Conservation (phyloP, 2,888 invertebrate species). For the Lasioglossum zephyrum region DNA sequence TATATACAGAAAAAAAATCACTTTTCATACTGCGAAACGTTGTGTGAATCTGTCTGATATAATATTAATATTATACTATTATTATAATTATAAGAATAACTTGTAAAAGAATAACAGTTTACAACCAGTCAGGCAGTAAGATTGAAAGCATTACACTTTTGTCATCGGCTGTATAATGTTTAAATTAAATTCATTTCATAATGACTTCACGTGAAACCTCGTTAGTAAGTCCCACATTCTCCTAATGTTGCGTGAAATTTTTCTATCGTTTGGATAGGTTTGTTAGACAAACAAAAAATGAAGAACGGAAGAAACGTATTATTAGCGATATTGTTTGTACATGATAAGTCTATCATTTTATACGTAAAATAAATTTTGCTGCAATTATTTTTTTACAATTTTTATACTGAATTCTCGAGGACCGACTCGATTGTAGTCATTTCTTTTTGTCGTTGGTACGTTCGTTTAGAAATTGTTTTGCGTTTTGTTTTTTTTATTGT, state of each 20-base stretch:
- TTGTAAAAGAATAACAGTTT: slow-evolving; percentile 82
- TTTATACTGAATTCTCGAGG: slow-evolving; percentile 31
- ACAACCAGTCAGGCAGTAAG: slow-evolving; percentile 79
- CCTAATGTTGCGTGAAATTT: slow-evolving; percentile 44
- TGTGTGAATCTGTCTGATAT: slow-evolving; percentile 82
- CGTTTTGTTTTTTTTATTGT: slow-evolving; percentile 12
- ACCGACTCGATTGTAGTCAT: slow-evolving; percentile 3
- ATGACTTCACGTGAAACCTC: slow-evolving; percentile 70
- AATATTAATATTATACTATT: slow-evolving; percentile 83
- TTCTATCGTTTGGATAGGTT: slow-evolving; percentile 41
- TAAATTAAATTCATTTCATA: slow-evolving; percentile 83
- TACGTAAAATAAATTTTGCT: slow-evolving; percentile 56
- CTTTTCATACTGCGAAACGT: slow-evolving; percentile 81
- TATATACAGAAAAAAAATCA: slow-evolving; percentile 66
- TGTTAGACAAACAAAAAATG: slow-evolving; percentile 17
- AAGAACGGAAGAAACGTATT: slow-evolving; percentile 11
- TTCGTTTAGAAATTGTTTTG: neutral
- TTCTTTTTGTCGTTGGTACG: neutral
- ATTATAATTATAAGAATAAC: slow-evolving; percentile 82
- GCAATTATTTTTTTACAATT: slow-evolving; percentile 50
- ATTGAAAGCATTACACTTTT: slow-evolving; percentile 80
- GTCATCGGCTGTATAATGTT: slow-evolving; percentile 82
- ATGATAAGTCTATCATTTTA: slow-evolving; percentile 49
- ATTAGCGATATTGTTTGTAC: slow-evolving; percentile 50
- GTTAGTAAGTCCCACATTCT: slow-evolving; percentile 55